Evolutionary conservation across 2,797 vertebrate genomes (phyloP), one percentile per base, ranked within the genome.

Genomic region (Syndactyla subalaris): DNA sequence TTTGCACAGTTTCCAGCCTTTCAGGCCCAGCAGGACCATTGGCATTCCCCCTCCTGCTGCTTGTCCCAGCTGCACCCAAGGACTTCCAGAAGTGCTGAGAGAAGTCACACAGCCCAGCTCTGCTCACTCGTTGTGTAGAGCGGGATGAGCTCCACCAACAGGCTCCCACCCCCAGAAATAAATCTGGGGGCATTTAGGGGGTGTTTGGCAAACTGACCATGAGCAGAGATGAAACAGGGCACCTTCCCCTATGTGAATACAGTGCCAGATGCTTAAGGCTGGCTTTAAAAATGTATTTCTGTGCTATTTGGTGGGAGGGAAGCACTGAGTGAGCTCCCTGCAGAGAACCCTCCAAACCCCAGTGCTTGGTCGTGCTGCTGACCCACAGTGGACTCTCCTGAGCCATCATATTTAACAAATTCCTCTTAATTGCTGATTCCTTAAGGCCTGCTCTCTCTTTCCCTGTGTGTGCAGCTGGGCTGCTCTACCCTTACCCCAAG

Each of bases 401-500:
- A 52, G 8, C 29, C 17, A 8, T 8, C 32, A 6, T 57, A 10
- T 78, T 68, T 10, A 14, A 2, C 7, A 36, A 36, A 3, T 74
- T 38, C 54, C 48, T 27, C 24, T 9, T 81, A 26, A 34, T 3
- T 49, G 73, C 66, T 41, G n/a, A 36, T 92, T 83, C 83, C 70
- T 85, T 52, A 62, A 92, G 22, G 26, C 7, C 24, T n/a, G 32
- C 19, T 94, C 61, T 94, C 83, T 82, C 41, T 67, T 70, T 66
- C 67, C 89, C n/a, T 96, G 16, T 72, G 11, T 65, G 32, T 81
- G 30, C 96, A 99, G 99, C 97, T 94, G 99, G 99, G 7, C 98
- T 99, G 70, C 97, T 99, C 46, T 99, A 99, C 75, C 98, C 97
- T 77, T 98, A 98, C 95, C 99, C 99, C 55, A 99, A 95, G 88